These are phyloP conservation scores for Leptinotarsa haldemani DNA, from an alignment of 2,888 invertebrate species.

Conservation along the genomic window DNA sequence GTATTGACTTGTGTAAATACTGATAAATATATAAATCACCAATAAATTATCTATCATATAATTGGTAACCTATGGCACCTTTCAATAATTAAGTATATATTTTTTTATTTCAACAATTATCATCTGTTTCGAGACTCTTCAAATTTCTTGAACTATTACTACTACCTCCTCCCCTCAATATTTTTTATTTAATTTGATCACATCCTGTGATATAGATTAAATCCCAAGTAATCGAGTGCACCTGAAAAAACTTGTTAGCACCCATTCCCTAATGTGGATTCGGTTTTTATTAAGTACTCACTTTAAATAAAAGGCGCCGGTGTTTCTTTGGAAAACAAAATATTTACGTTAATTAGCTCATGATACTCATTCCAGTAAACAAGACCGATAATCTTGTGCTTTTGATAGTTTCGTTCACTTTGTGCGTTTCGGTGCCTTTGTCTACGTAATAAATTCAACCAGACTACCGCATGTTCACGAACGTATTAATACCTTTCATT, in stretches of 20 bases:
- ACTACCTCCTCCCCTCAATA: too few relatives aligned
- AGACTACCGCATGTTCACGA: not conserved
- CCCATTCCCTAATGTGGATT: not conserved
- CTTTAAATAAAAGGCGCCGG: not conserved
- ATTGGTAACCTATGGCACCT: too few relatives aligned
- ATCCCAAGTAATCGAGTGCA: not conserved
- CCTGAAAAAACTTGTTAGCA: not conserved
- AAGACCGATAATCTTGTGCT: constrained; percentile 28
- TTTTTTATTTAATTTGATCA: too few relatives aligned
- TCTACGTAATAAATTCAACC: constrained; percentile 4
- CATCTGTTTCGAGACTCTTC: too few relatives aligned
- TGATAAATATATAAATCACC: too few relatives aligned
- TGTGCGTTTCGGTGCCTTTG: constrained; percentile 19
- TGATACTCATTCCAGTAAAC: constrained; percentile 18
- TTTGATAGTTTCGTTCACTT: constrained; percentile 21
- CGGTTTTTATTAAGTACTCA: not conserved
- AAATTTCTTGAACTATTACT: too few relatives aligned
- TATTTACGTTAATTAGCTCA: constrained; percentile 12
- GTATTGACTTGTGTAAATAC: too few relatives aligned
- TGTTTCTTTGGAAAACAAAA: not conserved
- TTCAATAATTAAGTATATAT: too few relatives aligned
- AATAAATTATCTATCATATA: too few relatives aligned
- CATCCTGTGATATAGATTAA: too few relatives aligned
- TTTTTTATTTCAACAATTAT: too few relatives aligned
- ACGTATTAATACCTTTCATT: not conserved